Evolutionary conservation across 1,140 invertebrate species (phyloP).

Genomic region (Stegodyphus dumicola): DNA sequence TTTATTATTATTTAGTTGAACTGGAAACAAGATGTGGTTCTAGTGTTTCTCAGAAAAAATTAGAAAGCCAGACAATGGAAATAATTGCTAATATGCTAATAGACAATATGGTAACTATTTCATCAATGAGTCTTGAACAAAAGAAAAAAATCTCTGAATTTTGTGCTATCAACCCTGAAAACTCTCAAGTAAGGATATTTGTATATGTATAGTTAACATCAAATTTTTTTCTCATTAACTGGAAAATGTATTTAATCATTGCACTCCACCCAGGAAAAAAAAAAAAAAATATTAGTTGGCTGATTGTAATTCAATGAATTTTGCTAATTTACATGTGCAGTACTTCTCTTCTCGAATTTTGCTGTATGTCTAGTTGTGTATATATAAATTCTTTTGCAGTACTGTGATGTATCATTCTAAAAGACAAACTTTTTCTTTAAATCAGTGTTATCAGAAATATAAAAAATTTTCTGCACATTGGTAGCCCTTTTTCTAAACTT

Average conservation of each 20-base stretch:
- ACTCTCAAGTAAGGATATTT: neutral
- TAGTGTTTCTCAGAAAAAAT: conserved; percentile 22
- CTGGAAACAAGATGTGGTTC: conserved; percentile 21
- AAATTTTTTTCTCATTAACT: too few species aligned
- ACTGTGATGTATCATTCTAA: too few species aligned
- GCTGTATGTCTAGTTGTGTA: too few species aligned
- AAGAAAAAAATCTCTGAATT: conserved; percentile 4
- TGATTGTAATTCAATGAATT: conserved; percentile 4
- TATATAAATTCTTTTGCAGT: too few species aligned
- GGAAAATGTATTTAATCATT: too few species aligned
- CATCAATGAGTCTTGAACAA: conserved; percentile 5
- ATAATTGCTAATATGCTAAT: conserved; percentile 43
- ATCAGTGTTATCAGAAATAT: too few species aligned
- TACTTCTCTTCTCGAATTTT: neutral
- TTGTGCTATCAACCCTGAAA: neutral
- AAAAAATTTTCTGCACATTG: too few species aligned
- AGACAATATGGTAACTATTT: neutral
- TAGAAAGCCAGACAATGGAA: conserved; percentile 37
- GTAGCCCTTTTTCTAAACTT: too few species aligned
- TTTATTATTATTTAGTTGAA: conserved; percentile 19
- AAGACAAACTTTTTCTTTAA: too few species aligned
- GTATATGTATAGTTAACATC: neutral
- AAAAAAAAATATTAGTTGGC: neutral
- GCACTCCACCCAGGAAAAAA: neutral
- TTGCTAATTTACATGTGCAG: conserved; percentile 23